Evolutionary conservation across 2,797 vertebrate genomes (phyloP).

Genomic region (Meriones psammophilus): DNA sequence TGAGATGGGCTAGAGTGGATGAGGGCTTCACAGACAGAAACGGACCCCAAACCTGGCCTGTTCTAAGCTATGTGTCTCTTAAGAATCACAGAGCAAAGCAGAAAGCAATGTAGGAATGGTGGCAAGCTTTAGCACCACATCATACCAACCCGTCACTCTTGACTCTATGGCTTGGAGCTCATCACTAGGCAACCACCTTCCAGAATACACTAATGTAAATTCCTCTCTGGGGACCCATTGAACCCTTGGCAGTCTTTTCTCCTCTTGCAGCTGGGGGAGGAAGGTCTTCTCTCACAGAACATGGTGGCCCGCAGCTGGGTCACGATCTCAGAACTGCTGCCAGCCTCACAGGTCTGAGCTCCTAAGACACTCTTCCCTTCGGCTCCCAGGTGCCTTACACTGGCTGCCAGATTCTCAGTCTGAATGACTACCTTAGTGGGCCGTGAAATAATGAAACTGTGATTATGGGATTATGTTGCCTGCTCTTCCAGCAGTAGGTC

Average conservation of each 20-base stretch:
- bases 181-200: neutral
- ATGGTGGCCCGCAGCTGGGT: neutral
- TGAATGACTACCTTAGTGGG: neutral
- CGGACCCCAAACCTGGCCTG: neutral
- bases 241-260: neutral
- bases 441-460: neutral
- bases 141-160: rapidly evolving
- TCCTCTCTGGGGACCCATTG: neutral
- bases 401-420: neutral
- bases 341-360: neutral
- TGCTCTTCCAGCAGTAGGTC: neutral
- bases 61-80: neutral
- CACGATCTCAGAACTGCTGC: neutral
- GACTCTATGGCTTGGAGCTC: neutral
- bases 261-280: neutral
- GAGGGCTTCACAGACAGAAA: neutral
- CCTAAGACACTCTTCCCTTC: neutral
- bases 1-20: neutral
- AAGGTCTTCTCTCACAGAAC: neutral
- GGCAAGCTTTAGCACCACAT: neutral
- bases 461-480: neutral
- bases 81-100: neutral
- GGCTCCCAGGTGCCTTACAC: too few species aligned
- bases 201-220: neutral
- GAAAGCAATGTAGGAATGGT: neutral